Base-by-base conservation (phyloP, 2,113 vertebrate species). In the Miniopterus natalensis region DNA sequence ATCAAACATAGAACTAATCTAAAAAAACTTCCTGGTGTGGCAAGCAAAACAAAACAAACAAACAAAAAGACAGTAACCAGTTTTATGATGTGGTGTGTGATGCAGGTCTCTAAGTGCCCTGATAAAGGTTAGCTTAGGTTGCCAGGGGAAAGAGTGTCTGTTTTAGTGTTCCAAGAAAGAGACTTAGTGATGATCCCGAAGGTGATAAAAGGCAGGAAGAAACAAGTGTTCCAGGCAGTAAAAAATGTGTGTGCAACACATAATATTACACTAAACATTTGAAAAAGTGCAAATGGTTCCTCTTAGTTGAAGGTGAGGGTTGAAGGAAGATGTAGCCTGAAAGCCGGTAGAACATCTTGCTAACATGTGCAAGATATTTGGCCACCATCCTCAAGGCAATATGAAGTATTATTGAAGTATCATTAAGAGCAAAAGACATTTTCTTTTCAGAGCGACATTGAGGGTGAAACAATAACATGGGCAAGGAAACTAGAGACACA, bases 81-180 rank as follows among this genome's bases (percentile, higher is more conserved):
- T 3, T 65, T 71, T 17, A 61, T 1, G 5, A 3, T 10, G 15
- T 2, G 21, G 4, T 1, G 0, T 21, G 3, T 42, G 49, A n/a
- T 0, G 23, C 18, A 45, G n/a, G 1, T 29, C 11, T 31, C 0
- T 45, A 29, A 53, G 36, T 10, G 7, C 17, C 40, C 20, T 1
- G 2, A 4, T 3, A 17, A 45, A 36, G 18, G 42, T 13, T 59
- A 36, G 42, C 18, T 3, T 2, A 8, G 20, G 11, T 6, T 1
- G 25, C 3, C 3, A 9, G 40, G 55, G 59, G 29, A 42, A 84
- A 25, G 55, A 10, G 42, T 6, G 5, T 1, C 29, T 15, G 1
- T 18, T n/a, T 5, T 6, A 61, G 25, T 8, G 4, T 17, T 23
- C 13, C n/a, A 12, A 42, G 49, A 29, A 63, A 4, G 6, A 8